Evolutionary conservation across 2,797 vertebrate species (phyloP).

Genomic region (Thripadectes ignobilis): DNA sequence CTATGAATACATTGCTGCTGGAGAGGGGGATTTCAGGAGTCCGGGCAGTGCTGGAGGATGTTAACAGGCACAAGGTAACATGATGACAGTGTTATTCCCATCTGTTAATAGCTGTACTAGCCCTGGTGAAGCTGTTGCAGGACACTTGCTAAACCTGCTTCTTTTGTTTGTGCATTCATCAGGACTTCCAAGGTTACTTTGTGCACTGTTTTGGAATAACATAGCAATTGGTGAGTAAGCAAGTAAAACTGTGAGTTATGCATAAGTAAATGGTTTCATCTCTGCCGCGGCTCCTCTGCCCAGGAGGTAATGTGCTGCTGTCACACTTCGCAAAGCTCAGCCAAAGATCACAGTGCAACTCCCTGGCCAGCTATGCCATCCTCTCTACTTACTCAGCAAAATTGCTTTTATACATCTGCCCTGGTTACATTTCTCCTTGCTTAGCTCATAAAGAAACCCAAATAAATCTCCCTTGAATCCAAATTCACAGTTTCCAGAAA

Average conservation of each 20-base stretch:
- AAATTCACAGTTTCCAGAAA: not conserved
- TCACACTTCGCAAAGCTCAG: not conserved
- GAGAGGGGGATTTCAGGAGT: not conserved
- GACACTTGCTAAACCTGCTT: not conserved
- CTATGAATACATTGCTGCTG: not conserved
- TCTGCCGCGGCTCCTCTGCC: accelerated
- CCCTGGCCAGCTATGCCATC: not conserved
- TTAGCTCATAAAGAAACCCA: not conserved
- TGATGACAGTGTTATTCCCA: not conserved
- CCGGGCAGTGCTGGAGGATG: not conserved
- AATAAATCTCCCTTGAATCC: not conserved
- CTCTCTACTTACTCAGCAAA: not conserved
- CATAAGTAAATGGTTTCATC: not conserved
- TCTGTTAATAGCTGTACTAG: not conserved
- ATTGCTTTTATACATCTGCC: not conserved
- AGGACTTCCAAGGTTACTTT: not conserved
- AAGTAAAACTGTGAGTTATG: not conserved
- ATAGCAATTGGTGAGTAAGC: not conserved
- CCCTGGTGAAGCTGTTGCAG: not conserved
- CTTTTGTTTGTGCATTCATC: not conserved
- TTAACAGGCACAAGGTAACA: not conserved
- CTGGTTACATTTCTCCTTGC: not conserved
- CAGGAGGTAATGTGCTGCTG: not conserved
- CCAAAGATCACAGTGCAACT: slow-evolving; percentile 9
- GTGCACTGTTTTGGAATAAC: not conserved